Base-by-base conservation (phyloP, 2,797 vertebrate species). In the Myioborus melanocephalus region DNA sequence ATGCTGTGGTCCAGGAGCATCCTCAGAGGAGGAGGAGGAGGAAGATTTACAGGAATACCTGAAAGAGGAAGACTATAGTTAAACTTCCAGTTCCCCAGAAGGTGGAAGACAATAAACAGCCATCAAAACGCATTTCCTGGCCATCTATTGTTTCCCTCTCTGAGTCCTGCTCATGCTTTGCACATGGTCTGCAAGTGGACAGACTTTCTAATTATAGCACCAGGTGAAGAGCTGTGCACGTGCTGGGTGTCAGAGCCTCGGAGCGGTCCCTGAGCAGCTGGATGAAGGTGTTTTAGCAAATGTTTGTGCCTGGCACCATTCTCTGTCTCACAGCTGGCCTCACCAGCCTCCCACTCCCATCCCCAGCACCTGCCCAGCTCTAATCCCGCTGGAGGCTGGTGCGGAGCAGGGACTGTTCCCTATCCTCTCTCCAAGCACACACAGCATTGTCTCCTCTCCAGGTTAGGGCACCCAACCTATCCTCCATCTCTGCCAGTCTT, bases 31-130 rank as follows among this genome's bases (percentile, higher is more conserved):
- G 83, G 7, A 94, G 83, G 61, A 87, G 79, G 63, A 88, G 0
- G 0, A 71, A 79, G 66, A 44, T 24, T 8, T 76, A 81, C 76
- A 63, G 22, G 59, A 97, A 95, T 89, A 97, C 93, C 95, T 96
- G 95, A 82, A 75, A 90, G 73, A 84, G 93, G 89, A 97, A 97
- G 66, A 94, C 80, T 93, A 23, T 73, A 94, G 83, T 82, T 95
- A 95, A 97, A 95, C 93, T 95, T 94, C 94, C 94, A 91, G 91
- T 96, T 96, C 77, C 87, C 72, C 32, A 87, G 82, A 96, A 96
- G 85, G 89, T 94, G 60, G 89, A 76, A 97, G 95, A 95, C 95
- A 96, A 95, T 95, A 69, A 89, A 28, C 73, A 77, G 85, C 77
- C 66, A 68, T 18, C 66, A 83, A 78, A 95, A 91, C 77, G 85